A percentile compares a stretch with the other conserved stretches of the same genome.
Evolutionary conservation across 2,888 invertebrate species (phyloP).

Genomic region (Acleris laterana): DNA sequence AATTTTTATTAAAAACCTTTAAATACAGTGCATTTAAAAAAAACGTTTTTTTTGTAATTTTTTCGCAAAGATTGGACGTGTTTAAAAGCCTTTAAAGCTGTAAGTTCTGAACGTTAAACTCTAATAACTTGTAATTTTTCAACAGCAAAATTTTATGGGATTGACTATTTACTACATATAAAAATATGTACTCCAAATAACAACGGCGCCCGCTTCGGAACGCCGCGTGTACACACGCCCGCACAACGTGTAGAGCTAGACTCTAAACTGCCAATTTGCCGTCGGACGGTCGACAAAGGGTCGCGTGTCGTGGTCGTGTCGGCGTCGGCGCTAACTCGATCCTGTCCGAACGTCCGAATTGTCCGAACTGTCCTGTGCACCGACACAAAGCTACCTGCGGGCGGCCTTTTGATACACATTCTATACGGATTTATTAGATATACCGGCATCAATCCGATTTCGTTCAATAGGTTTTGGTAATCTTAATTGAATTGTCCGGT

Average conservation of each 20-base stretch:
- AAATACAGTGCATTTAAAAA: too few species aligned
- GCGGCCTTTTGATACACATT: conserved; percentile 28
- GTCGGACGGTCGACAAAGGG: conserved; percentile 75
- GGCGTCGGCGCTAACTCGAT: conserved; percentile 25
- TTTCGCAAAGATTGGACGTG: too few species aligned
- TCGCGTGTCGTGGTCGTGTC: conserved; percentile 49
- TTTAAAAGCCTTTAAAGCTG: too few species aligned
- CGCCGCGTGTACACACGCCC: conserved; percentile 27
- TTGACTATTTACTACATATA: too few species aligned
- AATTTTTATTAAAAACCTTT: too few species aligned
- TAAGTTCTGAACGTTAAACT: too few species aligned
- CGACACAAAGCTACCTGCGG: conserved; percentile 30
- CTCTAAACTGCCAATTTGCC: conserved; percentile 75
- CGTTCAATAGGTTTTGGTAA: conserved; percentile 30
- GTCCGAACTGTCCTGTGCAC: conserved; percentile 14
- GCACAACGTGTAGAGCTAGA: conserved; percentile 38
- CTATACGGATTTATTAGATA: conserved; percentile 26
- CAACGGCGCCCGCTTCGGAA: conserved; percentile 8
- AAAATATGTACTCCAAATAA: too few species aligned
- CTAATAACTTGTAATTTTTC: too few species aligned
- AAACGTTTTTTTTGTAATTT: too few species aligned
- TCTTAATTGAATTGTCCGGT: conserved; percentile 29
- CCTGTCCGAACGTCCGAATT: background rate
- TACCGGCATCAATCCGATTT: conserved; percentile 31
- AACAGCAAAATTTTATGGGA: too few species aligned